phyloP scores from a whole-genome alignment of 2,888 invertebrate genomes.

The Catonia carolina region DNA sequence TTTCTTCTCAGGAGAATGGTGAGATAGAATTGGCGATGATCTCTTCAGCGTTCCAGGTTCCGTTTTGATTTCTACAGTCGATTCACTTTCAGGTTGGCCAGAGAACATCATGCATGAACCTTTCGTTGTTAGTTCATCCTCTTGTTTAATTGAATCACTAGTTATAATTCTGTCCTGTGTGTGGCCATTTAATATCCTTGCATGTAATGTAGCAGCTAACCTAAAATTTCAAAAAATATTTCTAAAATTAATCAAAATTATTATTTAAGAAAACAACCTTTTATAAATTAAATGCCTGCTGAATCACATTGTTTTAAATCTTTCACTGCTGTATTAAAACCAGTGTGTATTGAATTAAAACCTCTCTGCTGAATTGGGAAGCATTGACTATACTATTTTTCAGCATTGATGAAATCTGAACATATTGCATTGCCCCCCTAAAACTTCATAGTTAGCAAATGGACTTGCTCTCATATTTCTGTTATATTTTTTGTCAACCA shows the following conservation, averaged over 20 bases:
- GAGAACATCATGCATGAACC: constrained; percentile 12
- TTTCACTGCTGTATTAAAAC: no score
- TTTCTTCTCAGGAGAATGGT: constrained; percentile 31
- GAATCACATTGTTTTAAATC: no score
- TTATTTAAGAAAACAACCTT: not conserved
- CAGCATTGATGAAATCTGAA: no score
- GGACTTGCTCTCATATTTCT: no score
- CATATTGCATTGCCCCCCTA: no score
- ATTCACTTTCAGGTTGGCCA: constrained; percentile 5
- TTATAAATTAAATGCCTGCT: no score
- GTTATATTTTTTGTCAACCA: no score
- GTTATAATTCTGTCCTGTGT: constrained; percentile 27
- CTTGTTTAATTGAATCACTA: constrained; percentile 49
- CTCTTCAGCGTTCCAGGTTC: constrained; percentile 39
- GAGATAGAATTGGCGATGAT: constrained; percentile 27
- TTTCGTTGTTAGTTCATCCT: constrained; percentile 24
- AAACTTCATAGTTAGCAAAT: no score
- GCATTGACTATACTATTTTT: no score
- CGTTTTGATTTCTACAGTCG: constrained; percentile 37
- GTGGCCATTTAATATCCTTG: constrained; percentile 63
- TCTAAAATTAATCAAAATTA: not conserved
- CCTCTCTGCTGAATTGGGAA: no score
- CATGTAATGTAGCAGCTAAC: constrained; percentile 74
- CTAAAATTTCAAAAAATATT: constrained; percentile 39
- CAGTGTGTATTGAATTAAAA: no score